Conservation (phyloP, 2,888 invertebrate species). For the Cancer borealis region DNA sequence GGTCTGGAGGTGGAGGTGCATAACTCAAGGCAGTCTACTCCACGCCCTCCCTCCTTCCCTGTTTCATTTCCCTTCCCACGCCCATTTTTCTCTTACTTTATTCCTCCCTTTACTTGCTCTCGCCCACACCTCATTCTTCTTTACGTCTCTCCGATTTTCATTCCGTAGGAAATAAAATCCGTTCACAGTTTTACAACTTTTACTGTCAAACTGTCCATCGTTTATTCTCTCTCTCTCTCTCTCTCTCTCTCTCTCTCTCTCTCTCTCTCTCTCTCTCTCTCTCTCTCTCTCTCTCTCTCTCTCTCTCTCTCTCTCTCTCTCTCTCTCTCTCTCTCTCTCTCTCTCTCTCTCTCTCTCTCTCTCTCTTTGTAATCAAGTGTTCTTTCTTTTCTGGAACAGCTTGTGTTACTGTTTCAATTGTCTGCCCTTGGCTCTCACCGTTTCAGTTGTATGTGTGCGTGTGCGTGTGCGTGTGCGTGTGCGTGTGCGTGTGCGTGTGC, state of each 20-base stretch:
- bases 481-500: background rate
- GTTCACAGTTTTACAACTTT: background rate
- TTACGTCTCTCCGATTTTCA: background rate
- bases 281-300: background rate
- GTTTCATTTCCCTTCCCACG: too few relatives aligned
- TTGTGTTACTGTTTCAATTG: too few relatives aligned
- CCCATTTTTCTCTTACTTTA: background rate
- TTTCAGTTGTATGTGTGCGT: too few relatives aligned
- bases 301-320: slow-evolving; percentile 11
- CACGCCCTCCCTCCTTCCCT: background rate
- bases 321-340: background rate
- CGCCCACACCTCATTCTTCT: slow-evolving; percentile 6
- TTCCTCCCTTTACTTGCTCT: background rate
- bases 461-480: too few relatives aligned
- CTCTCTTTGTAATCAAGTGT: too few relatives aligned
- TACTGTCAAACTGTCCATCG: background rate
- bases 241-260: slow-evolving; percentile 12
- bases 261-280: background rate
- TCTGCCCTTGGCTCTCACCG: too few relatives aligned
- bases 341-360: too few relatives aligned
- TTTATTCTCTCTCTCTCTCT: background rate
- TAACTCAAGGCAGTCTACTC: background rate
- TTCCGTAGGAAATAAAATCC: background rate
- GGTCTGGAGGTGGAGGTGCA: too few relatives aligned
- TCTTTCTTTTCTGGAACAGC: too few relatives aligned